Base-by-base conservation (phyloP, 2,113 vertebrate species). In the Reinhardtius hippoglossoides region DNA sequence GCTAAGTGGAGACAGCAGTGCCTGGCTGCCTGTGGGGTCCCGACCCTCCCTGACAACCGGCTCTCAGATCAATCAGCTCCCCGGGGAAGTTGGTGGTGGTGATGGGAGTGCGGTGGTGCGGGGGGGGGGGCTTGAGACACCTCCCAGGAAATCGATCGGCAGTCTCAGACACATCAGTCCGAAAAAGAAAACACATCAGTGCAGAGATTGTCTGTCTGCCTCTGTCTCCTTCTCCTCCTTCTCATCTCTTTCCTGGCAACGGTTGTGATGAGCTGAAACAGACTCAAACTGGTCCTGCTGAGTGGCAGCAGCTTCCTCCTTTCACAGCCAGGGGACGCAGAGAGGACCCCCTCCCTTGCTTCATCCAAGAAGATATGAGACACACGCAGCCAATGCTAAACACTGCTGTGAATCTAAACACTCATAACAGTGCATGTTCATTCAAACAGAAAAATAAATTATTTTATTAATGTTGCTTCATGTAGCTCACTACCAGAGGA, bases 21-120 rank as follows among this genome's bases (percentile, higher is more conserved):
- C 4, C 74, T 46, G 23, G 61, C 68, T 31, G 40, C 56, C 78
- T 26, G 56, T 20, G 1, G 82, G 69, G 63, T 70, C 78, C 54
- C 20, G 0, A 26, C 55, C 65, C 79, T 62, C 64, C 77, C 76
- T 62, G 48, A 78, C 77, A 78, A 62, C 37, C 58, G 74, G 58
- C 75, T 80, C 61, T 74, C 64, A 81, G 71, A 85, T 89, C 85
- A 87, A 78, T 85, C 70, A 78, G 27, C 48, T 74, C 58, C 76
- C 40, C 71, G 20, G 42, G 42, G 67, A 60, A 61, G 44, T n/a
- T 24, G 35, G 18, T 44, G 67, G 1, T 24, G 60, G 44, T 16
- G 44, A 46, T 16, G 55, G 23, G 57, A 10, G 31, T 20, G 59
- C 2, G 18, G 14, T 5, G 26, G 31, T 12, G 37, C 6, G 6